A percentile compares a stretch with the other conserved stretches of the same genome.
These are phyloP conservation scores for Lophotriccus pileatus DNA, from an alignment of 2,797 vertebrate species.

Conservation along the genomic window DNA sequence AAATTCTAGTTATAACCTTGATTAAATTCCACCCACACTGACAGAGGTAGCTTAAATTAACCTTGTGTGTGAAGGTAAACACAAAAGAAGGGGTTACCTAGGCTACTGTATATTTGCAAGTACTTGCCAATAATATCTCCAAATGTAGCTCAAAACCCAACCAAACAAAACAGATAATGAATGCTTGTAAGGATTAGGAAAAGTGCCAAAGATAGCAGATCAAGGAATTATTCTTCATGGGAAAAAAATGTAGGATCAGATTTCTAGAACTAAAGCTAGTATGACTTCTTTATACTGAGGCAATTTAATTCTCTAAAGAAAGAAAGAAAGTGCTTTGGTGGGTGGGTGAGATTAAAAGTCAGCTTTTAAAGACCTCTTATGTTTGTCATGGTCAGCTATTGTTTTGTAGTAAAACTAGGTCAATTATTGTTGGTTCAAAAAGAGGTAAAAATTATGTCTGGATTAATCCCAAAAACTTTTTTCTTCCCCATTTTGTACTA, in stretches of 20 bases:
- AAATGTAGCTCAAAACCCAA: conserved; percentile 55
- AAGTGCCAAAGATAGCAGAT: conserved; percentile 55
- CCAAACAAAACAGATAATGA: conserved; percentile 60
- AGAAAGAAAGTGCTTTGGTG: not conserved
- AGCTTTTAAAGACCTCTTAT: not conserved
- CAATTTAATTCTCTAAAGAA: conserved; percentile 13
- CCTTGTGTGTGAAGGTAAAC: not conserved
- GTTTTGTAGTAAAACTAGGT: conserved; percentile 13
- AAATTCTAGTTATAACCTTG: not conserved
- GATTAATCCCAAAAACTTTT: not conserved
- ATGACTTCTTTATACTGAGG: conserved; percentile 11
- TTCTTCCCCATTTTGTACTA: not conserved
- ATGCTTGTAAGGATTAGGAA: conserved; percentile 57
- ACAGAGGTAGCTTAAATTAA: conserved; percentile 6
- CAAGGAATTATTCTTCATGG: conserved; percentile 57
- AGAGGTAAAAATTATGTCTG: conserved; percentile 16
- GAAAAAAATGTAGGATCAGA: conserved; percentile 24
- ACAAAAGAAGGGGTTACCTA: conserved; percentile 40
- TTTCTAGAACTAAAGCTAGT: conserved; percentile 40
- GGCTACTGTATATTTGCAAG: conserved; percentile 52
- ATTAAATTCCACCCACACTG: not conserved
- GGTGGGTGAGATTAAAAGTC: not conserved
- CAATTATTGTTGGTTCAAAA: conserved; percentile 26
- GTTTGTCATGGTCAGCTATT: not conserved
- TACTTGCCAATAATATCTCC: conserved; percentile 40